Percentiles rank a stretch among this genome's conserved stretches.
phyloP scores from a whole-genome alignment of 2,888 invertebrate species.

The Margaritifera margaritifera region DNA sequence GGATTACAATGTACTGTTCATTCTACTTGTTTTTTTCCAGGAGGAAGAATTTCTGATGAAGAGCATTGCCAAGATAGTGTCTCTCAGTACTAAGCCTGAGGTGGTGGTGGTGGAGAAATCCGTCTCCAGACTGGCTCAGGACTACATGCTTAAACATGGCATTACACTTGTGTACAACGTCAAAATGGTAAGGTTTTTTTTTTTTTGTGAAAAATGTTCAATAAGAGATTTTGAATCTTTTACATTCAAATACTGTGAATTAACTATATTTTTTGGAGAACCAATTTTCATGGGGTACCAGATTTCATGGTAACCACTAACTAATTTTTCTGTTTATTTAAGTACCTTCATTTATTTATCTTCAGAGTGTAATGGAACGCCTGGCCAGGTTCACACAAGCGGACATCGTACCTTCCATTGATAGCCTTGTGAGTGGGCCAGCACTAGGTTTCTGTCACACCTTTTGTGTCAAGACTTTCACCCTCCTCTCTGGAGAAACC shows the following conservation, averaged over 20 bases:
- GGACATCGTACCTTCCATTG: constrained; percentile 88
- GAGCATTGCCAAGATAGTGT: constrained; percentile 86
- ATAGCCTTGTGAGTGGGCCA: constrained; percentile 83
- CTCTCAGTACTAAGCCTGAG: constrained; percentile 82
- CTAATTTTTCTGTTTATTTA: no score
- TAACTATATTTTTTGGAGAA: background rate
- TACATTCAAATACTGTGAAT: background rate
- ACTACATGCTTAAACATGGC: constrained; percentile 84
- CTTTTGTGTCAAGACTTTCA: constrained; percentile 80
- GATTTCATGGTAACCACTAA: no score
- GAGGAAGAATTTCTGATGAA: constrained; percentile 72
- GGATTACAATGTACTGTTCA: no score
- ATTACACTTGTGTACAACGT: constrained; percentile 93
- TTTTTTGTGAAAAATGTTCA: background rate
- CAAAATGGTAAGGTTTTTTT: constrained; percentile 76
- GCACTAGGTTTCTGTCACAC: constrained; percentile 86
- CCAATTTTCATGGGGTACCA: background rate
- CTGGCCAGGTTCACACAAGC: constrained; percentile 86
- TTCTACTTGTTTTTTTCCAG: constrained; percentile 39
- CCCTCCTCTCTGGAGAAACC: constrained; percentile 66
- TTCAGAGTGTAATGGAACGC: constrained; percentile 83
- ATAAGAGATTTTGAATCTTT: background rate
- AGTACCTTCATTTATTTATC: constrained; percentile 1
- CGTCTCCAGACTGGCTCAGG: constrained; percentile 87
- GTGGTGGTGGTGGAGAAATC: constrained; percentile 92